phyloP scores from a whole-genome alignment of 2,888 invertebrate genomes.

The Theodoxus fluviatilis region DNA sequence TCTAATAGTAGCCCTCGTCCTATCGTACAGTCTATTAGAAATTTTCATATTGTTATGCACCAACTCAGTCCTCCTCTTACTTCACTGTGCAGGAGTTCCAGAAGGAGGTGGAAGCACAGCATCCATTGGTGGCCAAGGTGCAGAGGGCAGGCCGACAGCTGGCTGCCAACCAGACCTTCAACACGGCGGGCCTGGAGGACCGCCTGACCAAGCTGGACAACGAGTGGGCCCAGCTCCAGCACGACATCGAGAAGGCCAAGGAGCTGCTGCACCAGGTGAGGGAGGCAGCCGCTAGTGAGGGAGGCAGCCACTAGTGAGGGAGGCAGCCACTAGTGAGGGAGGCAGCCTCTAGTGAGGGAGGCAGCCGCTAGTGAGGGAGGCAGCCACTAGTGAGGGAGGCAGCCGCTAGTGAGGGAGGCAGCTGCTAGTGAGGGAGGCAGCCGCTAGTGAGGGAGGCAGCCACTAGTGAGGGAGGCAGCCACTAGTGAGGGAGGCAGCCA shows the following conservation, averaged over 20 bases:
- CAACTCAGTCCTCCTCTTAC: background rate
- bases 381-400: too few species aligned
- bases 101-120: constrained; percentile 58
- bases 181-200: constrained; percentile 44
- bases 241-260: constrained; percentile 51
- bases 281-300: too few species aligned
- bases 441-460: too few species aligned
- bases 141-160: constrained; percentile 54
- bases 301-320: too few species aligned
- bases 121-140: constrained; percentile 51
- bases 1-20: too few species aligned
- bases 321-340: too few species aligned
- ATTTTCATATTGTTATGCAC: background rate
- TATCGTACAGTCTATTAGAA: background rate
- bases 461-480: too few species aligned
- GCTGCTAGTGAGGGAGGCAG: too few species aligned
- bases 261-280: constrained; percentile 57
- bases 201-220: constrained; percentile 49
- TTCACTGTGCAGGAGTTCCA: constrained; percentile 54
- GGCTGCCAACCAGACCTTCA: constrained; percentile 43
- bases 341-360: too few species aligned
- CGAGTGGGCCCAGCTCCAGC: constrained; percentile 55
- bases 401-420: too few species aligned
- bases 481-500: too few species aligned
- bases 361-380: too few species aligned